Conservation (phyloP, 2,888 invertebrate genomes). For the Polydesmus complanatus region DNA sequence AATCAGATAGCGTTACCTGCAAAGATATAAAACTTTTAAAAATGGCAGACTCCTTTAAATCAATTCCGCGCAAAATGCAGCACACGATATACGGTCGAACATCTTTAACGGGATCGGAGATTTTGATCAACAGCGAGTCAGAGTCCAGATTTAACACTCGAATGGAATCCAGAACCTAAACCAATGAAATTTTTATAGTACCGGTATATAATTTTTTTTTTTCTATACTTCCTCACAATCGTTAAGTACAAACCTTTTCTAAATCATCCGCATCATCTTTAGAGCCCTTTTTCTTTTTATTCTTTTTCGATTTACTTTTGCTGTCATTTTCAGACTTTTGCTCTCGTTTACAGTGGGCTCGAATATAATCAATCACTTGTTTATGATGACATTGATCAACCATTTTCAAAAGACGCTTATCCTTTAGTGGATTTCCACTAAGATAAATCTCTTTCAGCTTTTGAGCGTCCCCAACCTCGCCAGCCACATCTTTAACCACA, state of each 20-base stretch:
- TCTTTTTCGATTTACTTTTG: slow-evolving; percentile 27
- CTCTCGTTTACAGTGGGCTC: slow-evolving; percentile 42
- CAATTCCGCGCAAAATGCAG: slow-evolving; percentile 51
- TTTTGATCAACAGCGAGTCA: slow-evolving; percentile 38
- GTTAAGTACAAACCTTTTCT: slow-evolving; percentile 13
- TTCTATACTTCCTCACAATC: too few species aligned
- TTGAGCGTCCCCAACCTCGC: slow-evolving; percentile 49
- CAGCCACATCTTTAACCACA: slow-evolving; percentile 45
- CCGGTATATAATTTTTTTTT: too few species aligned
- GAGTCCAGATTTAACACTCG: slow-evolving; percentile 39
- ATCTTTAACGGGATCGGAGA: slow-evolving; percentile 42
- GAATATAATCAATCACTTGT: slow-evolving; percentile 59
- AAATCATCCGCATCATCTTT: slow-evolving; percentile 20
- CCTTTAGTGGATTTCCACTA: slow-evolving; percentile 56
- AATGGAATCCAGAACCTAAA: background rate
- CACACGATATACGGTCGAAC: slow-evolving; percentile 58
- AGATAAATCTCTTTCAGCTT: slow-evolving; percentile 65
- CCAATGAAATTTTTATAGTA: too few species aligned
- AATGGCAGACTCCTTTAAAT: slow-evolving; percentile 43
- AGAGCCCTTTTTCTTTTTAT: slow-evolving; percentile 29
- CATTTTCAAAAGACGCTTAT: slow-evolving; percentile 56
- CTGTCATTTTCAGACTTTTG: slow-evolving; percentile 24
- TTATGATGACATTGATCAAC: slow-evolving; percentile 53
- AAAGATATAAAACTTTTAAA: slow-evolving; percentile 63
- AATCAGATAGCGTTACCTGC: slow-evolving; percentile 31